A percentile compares a stretch with the other conserved stretches of the same genome.
Evolutionary conservation across 2,888 invertebrate species (phyloP).

Genomic region (Venustoraphidia nigricollis): DNA sequence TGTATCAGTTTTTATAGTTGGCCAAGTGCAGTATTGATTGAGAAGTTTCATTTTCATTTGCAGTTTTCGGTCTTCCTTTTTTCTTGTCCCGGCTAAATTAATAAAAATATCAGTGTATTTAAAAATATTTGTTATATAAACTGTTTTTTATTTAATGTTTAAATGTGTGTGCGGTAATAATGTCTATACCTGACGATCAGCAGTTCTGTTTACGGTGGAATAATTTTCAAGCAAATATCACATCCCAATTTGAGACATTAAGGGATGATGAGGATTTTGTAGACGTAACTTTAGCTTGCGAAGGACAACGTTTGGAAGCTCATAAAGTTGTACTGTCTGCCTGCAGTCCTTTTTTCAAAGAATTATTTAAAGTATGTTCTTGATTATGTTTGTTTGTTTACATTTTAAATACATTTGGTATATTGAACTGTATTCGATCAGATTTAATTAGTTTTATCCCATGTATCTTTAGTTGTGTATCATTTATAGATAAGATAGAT

Average conservation of each 20-base stretch:
- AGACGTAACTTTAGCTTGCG: conserved; percentile 76
- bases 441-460: conserved; percentile 41
- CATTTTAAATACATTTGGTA: conserved; percentile 41
- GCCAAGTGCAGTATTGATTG: conserved; percentile 3
- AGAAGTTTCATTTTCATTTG: conserved; percentile 2
- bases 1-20: background rate
- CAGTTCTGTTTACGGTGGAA: conserved; percentile 84
- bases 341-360: conserved; percentile 79
- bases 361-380: conserved; percentile 60
- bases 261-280: conserved; percentile 77
- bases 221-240: conserved; percentile 77
- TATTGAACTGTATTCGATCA: conserved; percentile 41
- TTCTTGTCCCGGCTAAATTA: background rate
- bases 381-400: conserved; percentile 27
- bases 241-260: conserved; percentile 71
- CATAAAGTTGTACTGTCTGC: conserved; percentile 77
- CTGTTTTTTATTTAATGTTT: background rate
- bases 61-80: background rate
- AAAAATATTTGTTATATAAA: no score
- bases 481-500: conserved; percentile 1
- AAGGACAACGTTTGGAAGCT: conserved; percentile 67
- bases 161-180: conserved; percentile 8
- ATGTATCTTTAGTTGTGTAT: conserved; percentile 31
- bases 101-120: no score
- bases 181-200: conserved; percentile 49